phyloP scores from a whole-genome alignment of 2,113 vertebrate species.

The Narcine bancroftii region DNA sequence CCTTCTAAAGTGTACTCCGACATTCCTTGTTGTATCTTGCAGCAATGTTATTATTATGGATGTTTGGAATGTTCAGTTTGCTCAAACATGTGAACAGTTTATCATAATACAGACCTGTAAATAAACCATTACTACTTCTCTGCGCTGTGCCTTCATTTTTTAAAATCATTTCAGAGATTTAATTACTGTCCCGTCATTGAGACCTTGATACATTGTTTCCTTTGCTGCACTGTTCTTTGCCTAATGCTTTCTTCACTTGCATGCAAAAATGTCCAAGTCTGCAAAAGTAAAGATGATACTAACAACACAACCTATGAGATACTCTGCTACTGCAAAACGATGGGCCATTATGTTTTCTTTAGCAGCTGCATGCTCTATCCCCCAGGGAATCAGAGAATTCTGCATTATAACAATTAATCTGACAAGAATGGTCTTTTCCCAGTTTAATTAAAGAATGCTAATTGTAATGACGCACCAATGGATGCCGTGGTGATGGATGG shows the following conservation, averaged over 20 bases:
- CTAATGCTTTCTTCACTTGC: neutral
- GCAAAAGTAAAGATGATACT: neutral
- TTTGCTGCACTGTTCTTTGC: neutral
- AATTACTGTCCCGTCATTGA: neutral
- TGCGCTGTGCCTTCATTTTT: neutral
- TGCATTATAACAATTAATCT: slow-evolving; percentile 25
- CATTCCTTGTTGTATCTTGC: too few relatives aligned
- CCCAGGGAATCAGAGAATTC: slow-evolving; percentile 1
- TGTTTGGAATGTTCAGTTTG: too few relatives aligned
- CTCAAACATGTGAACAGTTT: too few relatives aligned
- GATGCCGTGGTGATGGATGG: slow-evolving; percentile 23
- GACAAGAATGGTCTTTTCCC: slow-evolving; percentile 8
- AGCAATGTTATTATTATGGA: too few relatives aligned
- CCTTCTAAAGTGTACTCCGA: too few relatives aligned
- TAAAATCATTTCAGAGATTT: neutral
- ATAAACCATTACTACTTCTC: too few relatives aligned
- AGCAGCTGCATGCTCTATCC: neutral
- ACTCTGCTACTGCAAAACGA: neutral
- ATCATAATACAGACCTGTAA: too few relatives aligned
- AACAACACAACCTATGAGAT: neutral
- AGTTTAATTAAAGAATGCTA: slow-evolving; percentile 35
- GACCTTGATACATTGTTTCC: neutral
- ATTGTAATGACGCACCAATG: slow-evolving; percentile 29
- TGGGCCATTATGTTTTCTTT: neutral
- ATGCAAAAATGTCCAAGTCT: neutral